These are phyloP conservation scores for Agriopis leucophaearia DNA, from an alignment of 2,888 invertebrate species.

Conservation along the genomic window DNA sequence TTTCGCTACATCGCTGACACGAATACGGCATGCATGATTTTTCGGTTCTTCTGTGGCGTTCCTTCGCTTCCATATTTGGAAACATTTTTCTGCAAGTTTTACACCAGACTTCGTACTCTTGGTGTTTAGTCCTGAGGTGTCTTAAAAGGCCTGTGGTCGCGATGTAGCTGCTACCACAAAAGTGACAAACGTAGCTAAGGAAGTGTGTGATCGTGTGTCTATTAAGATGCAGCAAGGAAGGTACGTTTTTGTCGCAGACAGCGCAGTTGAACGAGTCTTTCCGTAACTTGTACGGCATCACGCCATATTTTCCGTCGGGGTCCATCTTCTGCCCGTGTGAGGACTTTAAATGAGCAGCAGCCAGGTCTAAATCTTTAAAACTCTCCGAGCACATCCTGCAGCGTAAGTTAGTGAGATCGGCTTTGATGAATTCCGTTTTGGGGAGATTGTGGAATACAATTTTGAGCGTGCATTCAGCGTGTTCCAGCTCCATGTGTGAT, in stretches of 20 bases:
- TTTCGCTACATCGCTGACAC: conserved; percentile 72
- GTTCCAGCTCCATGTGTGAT: conserved; percentile 71
- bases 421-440: conserved; percentile 76
- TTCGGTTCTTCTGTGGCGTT: conserved; percentile 69
- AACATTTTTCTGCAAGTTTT: conserved; percentile 72
- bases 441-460: conserved; percentile 75
- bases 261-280: conserved; percentile 70
- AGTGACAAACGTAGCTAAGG: conserved; percentile 74
- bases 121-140: conserved; percentile 74
- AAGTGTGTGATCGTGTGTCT: conserved; percentile 78
- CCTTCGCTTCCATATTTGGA: conserved; percentile 77
- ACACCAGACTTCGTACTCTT: conserved; percentile 72
- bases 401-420: conserved; percentile 68
- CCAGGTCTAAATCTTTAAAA: conserved; percentile 58
- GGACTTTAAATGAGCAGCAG: conserved; percentile 63
- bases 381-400: conserved; percentile 65
- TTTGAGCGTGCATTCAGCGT: conserved; percentile 66
- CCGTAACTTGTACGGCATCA: conserved; percentile 73
- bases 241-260: conserved; percentile 70
- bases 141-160: conserved; percentile 72
- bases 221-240: conserved; percentile 72
- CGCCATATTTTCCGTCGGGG: conserved; percentile 64
- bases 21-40: conserved; percentile 78
- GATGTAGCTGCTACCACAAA: conserved; percentile 76
- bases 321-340: conserved; percentile 61